A percentile compares a stretch with the other conserved stretches of the same genome.
Conservation (phyloP, 2,888 invertebrate species). For the Agrochola litura region DNA sequence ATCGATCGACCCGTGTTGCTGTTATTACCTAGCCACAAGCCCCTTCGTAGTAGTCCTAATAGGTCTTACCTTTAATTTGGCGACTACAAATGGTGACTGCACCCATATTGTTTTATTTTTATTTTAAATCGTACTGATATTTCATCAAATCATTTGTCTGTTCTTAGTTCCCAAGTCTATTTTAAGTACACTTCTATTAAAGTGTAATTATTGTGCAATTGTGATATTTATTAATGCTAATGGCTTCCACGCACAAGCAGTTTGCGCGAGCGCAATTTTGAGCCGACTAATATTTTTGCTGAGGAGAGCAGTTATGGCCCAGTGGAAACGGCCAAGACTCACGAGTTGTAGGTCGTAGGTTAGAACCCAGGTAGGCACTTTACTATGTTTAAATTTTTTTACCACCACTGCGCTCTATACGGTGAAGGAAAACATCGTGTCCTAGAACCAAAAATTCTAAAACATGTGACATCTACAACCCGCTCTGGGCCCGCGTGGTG, state of each 20-base stretch:
- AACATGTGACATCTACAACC: neutral
- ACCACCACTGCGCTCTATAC: too few relatives aligned
- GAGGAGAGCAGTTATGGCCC: neutral
- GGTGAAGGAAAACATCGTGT: neutral
- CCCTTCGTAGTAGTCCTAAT: too few relatives aligned
- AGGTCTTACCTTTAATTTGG: too few relatives aligned
- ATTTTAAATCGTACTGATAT: neutral
- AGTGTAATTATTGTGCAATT: conserved; percentile 25
- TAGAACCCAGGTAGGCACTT: neutral
- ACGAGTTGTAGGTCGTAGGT: neutral
- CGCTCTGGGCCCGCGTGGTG: neutral
- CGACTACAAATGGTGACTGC: too few relatives aligned
- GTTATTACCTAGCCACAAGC: too few relatives aligned
- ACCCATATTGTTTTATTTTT: neutral
- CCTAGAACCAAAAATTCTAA: neutral
- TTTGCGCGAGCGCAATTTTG: neutral
- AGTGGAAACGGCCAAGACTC: neutral
- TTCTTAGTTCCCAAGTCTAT: neutral
- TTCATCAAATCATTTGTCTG: neutral
- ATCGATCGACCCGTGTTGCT: too few relatives aligned
- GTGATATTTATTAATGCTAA: conserved; percentile 34
- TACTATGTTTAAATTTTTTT: too few relatives aligned
- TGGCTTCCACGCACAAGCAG: conserved; percentile 16
- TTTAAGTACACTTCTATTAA: conserved; percentile 15
- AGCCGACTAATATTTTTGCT: neutral